Evolutionary conservation across 1,140 invertebrate species (phyloP), one percentile per base, ranked within the genome.

Genomic region (Zophobas atratus): DNA sequence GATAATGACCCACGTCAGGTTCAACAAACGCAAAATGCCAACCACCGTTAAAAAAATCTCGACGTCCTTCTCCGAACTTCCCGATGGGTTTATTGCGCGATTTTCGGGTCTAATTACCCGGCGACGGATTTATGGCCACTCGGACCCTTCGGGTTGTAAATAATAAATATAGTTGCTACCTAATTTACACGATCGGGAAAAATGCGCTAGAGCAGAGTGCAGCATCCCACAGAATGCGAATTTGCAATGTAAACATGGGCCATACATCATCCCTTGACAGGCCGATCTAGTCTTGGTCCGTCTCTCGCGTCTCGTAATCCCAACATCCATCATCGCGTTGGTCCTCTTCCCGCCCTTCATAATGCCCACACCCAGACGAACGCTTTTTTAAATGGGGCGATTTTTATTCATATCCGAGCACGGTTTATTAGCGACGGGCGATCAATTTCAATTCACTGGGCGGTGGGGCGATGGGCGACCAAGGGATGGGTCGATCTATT

Each of bases 211-310:
- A 3, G 8, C 3, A 46, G 43, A 60, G 56, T 60, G 56, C 56
- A 57, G 6, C 34, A 6, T 33, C 6, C 34, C 32, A 63, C 57
- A 67, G 39, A 67, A 67, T 67, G 60, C 38, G 39, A 67, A 81
- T 82, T 85, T 84, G 84, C 84, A 84, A 85, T 85, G 82, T 85
- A 84, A 84, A 85, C 83, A 80, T 75, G 75, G 78, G 77, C 77
- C 81, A 82, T 85, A 84, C 79, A 85, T 85, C 84, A 85, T 85
- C 78, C 74, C 75, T 39, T 84, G 84, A 85, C 84, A 85, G 83
- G 79, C 76, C 83, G 83, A 85, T 84, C 83, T 82, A 85, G 81
- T 84, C 81, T 80, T 82, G 80, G 83, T 82, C 82, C 83, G 81
- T 84, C 83, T 84, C 83, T 79, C 80, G 80, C 82, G 82, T 85